Percentiles rank a stretch among this genome's conserved stretches.
phyloP scores from a whole-genome alignment of 2,888 invertebrate species.

The Seira musarum region DNA sequence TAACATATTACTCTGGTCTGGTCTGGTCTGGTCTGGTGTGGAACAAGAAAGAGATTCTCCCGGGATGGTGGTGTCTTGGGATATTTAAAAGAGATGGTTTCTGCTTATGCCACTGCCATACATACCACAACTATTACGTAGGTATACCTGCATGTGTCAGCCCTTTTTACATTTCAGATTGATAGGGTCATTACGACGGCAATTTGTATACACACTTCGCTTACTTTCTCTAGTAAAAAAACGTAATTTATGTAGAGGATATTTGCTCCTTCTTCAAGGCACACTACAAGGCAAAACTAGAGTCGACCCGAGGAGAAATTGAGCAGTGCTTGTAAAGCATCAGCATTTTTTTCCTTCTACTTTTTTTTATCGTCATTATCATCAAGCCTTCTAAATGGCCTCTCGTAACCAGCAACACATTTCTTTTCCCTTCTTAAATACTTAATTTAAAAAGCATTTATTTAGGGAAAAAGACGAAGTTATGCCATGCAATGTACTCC shows the following conservation, averaged over 20 bases:
- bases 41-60: background rate
- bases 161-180: constrained; percentile 31
- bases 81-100: background rate
- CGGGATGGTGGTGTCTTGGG: background rate
- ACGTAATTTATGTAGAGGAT: constrained; percentile 36
- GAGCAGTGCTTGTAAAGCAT: background rate
- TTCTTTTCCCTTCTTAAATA: background rate
- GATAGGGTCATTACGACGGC: constrained; percentile 44
- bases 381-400: background rate
- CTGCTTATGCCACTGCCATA: background rate
- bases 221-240: background rate
- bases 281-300: too few relatives aligned
- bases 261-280: background rate
- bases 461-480: background rate
- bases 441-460: constrained; percentile 10
- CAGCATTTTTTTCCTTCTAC: background rate
- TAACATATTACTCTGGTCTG: constrained; percentile 6
- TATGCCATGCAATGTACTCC: background rate
- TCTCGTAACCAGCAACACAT: constrained; percentile 10
- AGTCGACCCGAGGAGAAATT: background rate
- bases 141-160: constrained; percentile 31
- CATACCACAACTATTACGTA: background rate
- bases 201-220: constrained; percentile 39
- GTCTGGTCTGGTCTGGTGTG: too few relatives aligned
- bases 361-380: background rate